These are phyloP conservation scores for Dreissena rostriformis DNA, from an alignment of 1,140 invertebrate species.

Conservation along the genomic window DNA sequence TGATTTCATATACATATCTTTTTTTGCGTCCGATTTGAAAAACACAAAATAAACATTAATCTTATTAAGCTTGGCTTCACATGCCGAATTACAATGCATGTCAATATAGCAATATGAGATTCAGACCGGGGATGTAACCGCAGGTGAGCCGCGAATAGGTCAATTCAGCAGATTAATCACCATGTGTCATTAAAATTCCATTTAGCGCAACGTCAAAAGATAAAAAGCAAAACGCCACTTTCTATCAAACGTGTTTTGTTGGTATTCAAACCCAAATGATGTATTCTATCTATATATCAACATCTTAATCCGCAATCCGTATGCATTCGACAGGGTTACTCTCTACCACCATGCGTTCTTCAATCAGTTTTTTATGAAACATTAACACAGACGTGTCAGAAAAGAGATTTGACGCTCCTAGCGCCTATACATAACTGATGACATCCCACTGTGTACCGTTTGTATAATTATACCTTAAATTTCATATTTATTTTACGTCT, in stretches of 20 bases:
- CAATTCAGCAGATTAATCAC: slow-evolving; percentile 49
- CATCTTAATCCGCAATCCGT: slow-evolving; percentile 42
- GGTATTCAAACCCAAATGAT: slow-evolving; percentile 29
- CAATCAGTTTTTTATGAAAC: slow-evolving; percentile 37
- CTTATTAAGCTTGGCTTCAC: too few relatives aligned
- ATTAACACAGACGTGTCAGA: not conserved
- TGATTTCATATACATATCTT: too few relatives aligned
- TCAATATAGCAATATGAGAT: too few relatives aligned
- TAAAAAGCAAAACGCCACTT: slow-evolving; percentile 32
- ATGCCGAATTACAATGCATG: too few relatives aligned
- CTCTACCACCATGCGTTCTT: slow-evolving; percentile 1
- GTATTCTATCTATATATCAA: not conserved
- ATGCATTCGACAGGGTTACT: slow-evolving; percentile 30
- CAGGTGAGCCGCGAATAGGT: too few relatives aligned
- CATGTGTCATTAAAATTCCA: slow-evolving; percentile 43
- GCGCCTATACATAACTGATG: slow-evolving; percentile 46
- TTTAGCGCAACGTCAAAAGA: slow-evolving; percentile 39
- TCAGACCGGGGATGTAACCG: too few relatives aligned
- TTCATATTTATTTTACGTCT: slow-evolving; percentile 52
- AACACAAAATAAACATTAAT: too few relatives aligned
- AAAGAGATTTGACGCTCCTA: slow-evolving; percentile 34
- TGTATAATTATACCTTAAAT: slow-evolving; percentile 2
- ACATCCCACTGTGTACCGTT: slow-evolving; percentile 21
- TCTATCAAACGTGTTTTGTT: slow-evolving; percentile 34
- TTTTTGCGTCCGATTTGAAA: too few relatives aligned